Evolutionary conservation across 2,113 vertebrate genomes (phyloP).

Genomic region (Larimichthys polyactis): DNA sequence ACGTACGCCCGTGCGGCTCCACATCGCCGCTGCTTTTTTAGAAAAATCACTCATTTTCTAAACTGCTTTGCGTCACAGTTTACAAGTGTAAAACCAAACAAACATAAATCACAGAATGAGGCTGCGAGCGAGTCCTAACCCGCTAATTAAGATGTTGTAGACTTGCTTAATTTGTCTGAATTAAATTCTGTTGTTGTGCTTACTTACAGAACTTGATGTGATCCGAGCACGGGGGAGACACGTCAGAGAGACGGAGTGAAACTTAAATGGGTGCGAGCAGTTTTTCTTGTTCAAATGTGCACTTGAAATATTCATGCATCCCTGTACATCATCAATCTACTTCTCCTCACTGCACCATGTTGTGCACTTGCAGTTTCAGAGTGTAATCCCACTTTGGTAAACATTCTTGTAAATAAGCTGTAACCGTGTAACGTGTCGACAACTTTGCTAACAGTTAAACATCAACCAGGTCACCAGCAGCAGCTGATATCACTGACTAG

Average conservation of each 20-base stretch:
- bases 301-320: neutral
- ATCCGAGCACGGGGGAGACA: neutral
- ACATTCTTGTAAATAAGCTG: no score
- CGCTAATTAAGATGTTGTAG: neutral
- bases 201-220: neutral
- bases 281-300: neutral
- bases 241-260: neutral
- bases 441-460: no score
- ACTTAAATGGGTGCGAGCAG: neutral
- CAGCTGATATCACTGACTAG: no score
- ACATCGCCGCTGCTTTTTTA: neutral
- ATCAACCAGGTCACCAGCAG: no score
- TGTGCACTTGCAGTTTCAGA: no score
- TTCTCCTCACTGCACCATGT: no score
- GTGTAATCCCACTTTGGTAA: no score
- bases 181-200: neutral
- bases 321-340: neutral
- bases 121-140: neutral
- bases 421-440: no score
- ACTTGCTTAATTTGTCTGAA: slow-evolving; percentile 7
- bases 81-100: slow-evolving; percentile 13
- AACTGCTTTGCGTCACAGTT: slow-evolving; percentile 10
- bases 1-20: slow-evolving; percentile 22
- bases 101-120: neutral
- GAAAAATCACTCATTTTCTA: slow-evolving; percentile 2